Percentiles rank a stretch among this genome's conserved stretches.
Evolutionary conservation across 2,797 vertebrate species (phyloP).

Genomic region (Manis pentadactyla): DNA sequence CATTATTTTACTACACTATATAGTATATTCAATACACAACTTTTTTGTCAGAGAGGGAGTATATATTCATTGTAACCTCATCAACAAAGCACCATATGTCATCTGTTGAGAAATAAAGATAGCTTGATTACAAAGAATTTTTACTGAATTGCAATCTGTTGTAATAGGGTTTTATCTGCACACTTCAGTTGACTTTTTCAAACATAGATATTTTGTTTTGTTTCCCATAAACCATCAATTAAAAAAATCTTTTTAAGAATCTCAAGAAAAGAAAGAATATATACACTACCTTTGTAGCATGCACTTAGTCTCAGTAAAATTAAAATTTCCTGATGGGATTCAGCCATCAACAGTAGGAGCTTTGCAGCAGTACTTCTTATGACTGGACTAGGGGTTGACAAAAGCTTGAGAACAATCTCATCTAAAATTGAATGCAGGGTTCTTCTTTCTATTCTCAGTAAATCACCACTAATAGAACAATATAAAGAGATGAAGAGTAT

Average conservation of each 20-base stretch:
- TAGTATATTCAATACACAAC: conserved; percentile 17
- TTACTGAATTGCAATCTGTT: conserved; percentile 10
- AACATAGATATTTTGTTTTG: conserved; percentile 27
- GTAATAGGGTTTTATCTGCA: neutral
- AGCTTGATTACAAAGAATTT: neutral
- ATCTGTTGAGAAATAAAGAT: neutral
- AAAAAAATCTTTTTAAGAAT: conserved; percentile 60
- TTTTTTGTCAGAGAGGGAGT: neutral
- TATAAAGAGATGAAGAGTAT: neutral
- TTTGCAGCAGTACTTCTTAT: conserved; percentile 90
- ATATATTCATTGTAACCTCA: conserved; percentile 33
- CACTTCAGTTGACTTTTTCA: conserved; percentile 37
- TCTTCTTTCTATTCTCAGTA: conserved; percentile 87
- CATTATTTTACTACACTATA: conserved; percentile 33
- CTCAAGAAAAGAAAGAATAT: conserved; percentile 45
- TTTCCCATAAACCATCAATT: conserved; percentile 39
- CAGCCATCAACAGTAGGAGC: conserved; percentile 89
- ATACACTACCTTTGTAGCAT: conserved; percentile 91
- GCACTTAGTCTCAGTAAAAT: conserved; percentile 87
- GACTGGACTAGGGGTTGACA: conserved; percentile 89
- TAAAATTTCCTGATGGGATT: conserved; percentile 86
- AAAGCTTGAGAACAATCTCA: conserved; percentile 94
- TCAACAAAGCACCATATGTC: neutral
- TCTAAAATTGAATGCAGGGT: conserved; percentile 90
- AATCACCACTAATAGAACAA: conserved; percentile 85